Evolutionary conservation across 2,113 vertebrate species (phyloP).

Genomic region (Seriola quinqueradiata): DNA sequence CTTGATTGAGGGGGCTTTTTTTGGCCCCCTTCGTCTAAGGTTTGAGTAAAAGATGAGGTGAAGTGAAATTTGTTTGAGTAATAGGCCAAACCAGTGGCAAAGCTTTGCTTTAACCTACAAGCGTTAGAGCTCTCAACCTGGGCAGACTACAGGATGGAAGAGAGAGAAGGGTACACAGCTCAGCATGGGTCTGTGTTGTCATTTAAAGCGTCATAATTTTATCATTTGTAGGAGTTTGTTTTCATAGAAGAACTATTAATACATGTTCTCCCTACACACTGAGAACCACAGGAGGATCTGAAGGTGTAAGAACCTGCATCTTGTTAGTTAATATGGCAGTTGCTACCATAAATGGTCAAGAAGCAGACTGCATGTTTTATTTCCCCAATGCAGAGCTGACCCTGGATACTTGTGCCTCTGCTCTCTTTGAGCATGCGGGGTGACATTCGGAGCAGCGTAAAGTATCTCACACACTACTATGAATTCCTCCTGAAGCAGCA

Average conservation of each 20-base stretch:
- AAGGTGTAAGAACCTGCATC: not conserved
- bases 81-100: not conserved
- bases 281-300: not conserved
- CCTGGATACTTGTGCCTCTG: slow-evolving; percentile 4
- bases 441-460: slow-evolving; percentile 32
- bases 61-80: slow-evolving; percentile 26
- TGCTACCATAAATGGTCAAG: slow-evolving; percentile 45
- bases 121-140: too few relatives aligned
- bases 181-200: not conserved
- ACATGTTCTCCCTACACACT: not conserved
- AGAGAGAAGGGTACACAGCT: too few relatives aligned
- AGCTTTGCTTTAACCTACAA: not conserved
- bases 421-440: slow-evolving; percentile 9
- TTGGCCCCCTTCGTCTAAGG: not conserved
- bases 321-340: not conserved
- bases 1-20: not conserved
- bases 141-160: too few relatives aligned
- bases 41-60: slow-evolving; percentile 2
- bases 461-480: slow-evolving; percentile 27
- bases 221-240: not conserved
- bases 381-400: slow-evolving; percentile 7
- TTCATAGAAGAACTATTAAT: not conserved
- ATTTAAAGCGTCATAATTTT: not conserved
- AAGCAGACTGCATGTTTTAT: slow-evolving; percentile 6
- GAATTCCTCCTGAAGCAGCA: slow-evolving; percentile 32